phyloP scores from a whole-genome alignment of 2,797 vertebrate species.

The Danio jaintianensis region DNA sequence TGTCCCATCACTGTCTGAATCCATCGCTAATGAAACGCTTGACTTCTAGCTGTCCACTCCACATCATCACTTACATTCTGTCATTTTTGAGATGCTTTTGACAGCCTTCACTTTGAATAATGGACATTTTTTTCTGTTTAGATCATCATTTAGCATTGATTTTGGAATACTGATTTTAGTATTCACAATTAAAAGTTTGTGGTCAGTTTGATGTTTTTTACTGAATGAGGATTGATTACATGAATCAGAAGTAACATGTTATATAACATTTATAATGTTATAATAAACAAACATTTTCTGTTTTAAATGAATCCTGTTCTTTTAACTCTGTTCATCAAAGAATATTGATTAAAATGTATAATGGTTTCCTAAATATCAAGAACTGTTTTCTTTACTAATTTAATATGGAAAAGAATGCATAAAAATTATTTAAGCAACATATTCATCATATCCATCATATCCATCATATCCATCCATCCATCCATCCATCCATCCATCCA shows the following conservation, averaged over 20 bases:
- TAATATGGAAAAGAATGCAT: no score
- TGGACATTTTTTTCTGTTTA: neutral
- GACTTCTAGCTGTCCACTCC: neutral
- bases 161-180: neutral
- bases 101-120: neutral
- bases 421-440: no score
- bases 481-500: no score
- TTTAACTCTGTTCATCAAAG: neutral
- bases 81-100: conserved; percentile 4
- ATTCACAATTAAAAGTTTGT: neutral
- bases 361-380: neutral
- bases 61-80: neutral
- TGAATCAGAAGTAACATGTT: neutral
- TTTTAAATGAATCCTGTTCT: neutral
- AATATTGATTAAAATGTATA: neutral
- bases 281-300: neutral
- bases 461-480: no score
- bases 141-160: neutral
- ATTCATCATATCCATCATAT: no score
- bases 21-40: neutral
- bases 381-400: neutral
- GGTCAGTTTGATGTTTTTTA: neutral
- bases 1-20: neutral
- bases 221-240: neutral
- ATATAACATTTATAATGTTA: neutral